Evolutionary conservation across 2,113 vertebrate species (phyloP).

Genomic region (Nannospalax galili): DNA sequence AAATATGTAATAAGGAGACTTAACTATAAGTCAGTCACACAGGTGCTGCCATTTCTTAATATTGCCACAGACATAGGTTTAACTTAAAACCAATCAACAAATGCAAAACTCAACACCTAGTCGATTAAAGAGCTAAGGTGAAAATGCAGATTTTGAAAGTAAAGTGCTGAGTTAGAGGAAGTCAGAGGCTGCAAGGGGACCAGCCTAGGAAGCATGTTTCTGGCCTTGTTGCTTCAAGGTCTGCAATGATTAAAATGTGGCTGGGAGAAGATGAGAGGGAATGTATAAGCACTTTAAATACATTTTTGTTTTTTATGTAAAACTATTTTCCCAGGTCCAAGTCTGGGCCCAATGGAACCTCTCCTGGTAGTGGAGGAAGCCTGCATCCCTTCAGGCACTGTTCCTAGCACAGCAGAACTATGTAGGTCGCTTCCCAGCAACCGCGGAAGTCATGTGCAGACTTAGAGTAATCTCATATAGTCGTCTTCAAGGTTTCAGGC

Average conservation of each 20-base stretch:
- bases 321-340: neutral
- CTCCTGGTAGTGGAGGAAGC: neutral
- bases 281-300: neutral
- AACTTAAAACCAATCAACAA: neutral
- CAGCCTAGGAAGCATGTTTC: neutral
- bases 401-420: accelerated
- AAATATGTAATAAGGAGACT: neutral
- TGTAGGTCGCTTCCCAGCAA: accelerated
- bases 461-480: neutral
- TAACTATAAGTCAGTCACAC: neutral
- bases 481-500: neutral
- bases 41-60: neutral
- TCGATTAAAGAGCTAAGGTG: neutral
- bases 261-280: neutral
- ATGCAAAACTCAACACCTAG: neutral
- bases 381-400: accelerated
- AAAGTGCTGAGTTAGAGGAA: neutral
- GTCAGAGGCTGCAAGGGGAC: neutral
- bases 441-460: neutral
- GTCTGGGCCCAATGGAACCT: neutral
- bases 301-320: neutral
- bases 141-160: neutral
- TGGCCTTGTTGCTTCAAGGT: neutral
- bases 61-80: neutral
- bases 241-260: neutral